A percentile compares a stretch with the other conserved stretches of the same genome.
Evolutionary conservation across 2,797 vertebrate species (phyloP).

Genomic region (Agapornis canus): DNA sequence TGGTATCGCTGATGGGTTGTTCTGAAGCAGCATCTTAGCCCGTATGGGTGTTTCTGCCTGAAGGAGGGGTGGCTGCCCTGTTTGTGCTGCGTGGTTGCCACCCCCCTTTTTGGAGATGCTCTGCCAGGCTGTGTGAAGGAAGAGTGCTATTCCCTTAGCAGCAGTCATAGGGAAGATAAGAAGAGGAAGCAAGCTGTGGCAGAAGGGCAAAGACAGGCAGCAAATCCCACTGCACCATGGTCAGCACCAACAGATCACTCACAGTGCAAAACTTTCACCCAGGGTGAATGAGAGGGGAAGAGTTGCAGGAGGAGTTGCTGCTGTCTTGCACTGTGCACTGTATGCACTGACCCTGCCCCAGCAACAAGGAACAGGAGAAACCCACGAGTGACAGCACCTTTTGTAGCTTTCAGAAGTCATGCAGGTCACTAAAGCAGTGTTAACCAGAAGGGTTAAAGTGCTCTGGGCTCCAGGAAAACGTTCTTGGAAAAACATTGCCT

Average conservation of each 20-base stretch:
- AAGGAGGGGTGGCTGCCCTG: background rate
- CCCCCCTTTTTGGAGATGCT: background rate
- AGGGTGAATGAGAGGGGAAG: background rate
- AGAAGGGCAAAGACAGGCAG: background rate
- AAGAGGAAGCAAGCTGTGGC: background rate
- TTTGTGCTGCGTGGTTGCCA: background rate
- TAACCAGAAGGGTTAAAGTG: background rate
- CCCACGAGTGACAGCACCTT: background rate
- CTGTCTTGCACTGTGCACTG: rapidly evolving
- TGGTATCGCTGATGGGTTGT: background rate
- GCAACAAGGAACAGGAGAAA: background rate
- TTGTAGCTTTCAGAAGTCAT: background rate
- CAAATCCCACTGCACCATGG: background rate
- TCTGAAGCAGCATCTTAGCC: background rate
- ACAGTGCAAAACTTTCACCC: background rate
- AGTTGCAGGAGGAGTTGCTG: background rate
- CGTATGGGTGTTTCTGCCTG: background rate
- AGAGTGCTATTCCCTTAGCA: background rate
- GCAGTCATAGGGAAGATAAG: background rate
- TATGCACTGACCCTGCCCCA: rapidly evolving
- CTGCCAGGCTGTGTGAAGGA: background rate
- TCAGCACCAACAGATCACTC: background rate
- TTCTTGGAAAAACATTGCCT: background rate
- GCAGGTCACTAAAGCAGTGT: background rate
- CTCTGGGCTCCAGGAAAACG: background rate